Base-by-base conservation (phyloP, 2,113 vertebrate species). In the Ibidorhyncha struthersii region DNA sequence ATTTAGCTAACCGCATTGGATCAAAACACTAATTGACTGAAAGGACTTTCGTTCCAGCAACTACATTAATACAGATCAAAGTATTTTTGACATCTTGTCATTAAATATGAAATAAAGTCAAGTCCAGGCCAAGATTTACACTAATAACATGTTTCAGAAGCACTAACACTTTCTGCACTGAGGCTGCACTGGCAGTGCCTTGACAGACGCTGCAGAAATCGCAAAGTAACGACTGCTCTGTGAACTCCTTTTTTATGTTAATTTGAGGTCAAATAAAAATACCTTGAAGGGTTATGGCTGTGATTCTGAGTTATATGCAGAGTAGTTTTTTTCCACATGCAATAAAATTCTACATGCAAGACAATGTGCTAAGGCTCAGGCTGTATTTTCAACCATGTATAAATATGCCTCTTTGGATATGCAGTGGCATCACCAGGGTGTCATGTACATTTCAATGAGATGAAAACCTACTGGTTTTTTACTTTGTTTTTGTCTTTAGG, bases 41-140 rank as follows among this genome's bases (percentile, higher is more conserved):
- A 94, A 93, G 45, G 79, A 79, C 84, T 96, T 97, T 84, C 40
- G 40, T 90, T 92, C 71, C 38, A 93, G 34, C 40, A 83, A 65
- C 47, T 80, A 43, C 67, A 77, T 93, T 89, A 82, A 41, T 83
- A 66, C 62, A 89, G 77, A 89, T 92, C 81, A 73, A 94, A 91
- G 41, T 62, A 63, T 63, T 83, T 90, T 77, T 93, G 69, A 80
- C 70, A 84, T 89, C 1, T 3, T 93, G 23, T 85, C 71, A 91
- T 94, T 90, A 90, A 95, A 88, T 83, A 91, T 70, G 80, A 96
- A 90, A 67, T 76, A 56, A 94, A 96, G 53, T 84, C 83, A 94
- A 89, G 34, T 61, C 69, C 45, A 73, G 32, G 80, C 73, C 81
- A 86, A 88, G 78, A 66, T 72, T 76, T 93, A 72, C 41, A 76